Percentiles rank a stretch among this genome's conserved stretches.
These are phyloP conservation scores for Thera obeliscata DNA, from an alignment of 2,888 invertebrate species.

Conservation along the genomic window DNA sequence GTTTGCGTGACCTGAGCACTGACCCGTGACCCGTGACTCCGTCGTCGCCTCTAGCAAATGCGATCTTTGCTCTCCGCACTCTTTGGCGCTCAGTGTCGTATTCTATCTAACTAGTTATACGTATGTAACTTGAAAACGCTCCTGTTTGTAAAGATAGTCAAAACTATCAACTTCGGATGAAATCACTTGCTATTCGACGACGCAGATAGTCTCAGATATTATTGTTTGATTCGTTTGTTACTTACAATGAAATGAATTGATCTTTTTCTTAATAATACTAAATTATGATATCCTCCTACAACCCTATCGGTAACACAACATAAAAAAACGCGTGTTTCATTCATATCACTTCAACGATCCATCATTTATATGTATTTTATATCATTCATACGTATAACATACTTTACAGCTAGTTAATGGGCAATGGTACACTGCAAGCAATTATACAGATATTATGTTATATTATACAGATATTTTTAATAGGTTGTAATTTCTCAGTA, in stretches of 20 bases:
- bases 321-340: not conserved
- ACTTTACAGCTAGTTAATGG: not conserved
- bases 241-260: too few relatives aligned
- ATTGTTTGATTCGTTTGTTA: too few relatives aligned
- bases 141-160: not conserved
- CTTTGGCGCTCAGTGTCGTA: slow-evolving; percentile 14
- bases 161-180: not conserved
- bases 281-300: not conserved
- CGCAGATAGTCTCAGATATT: not conserved
- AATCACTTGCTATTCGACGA: not conserved
- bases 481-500: not conserved
- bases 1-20: slow-evolving; percentile 63
- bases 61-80: slow-evolving; percentile 57
- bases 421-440: not conserved
- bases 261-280: too few relatives aligned
- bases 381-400: too few relatives aligned
- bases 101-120: slow-evolving; percentile 19
- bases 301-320: not conserved
- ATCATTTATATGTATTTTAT: not conserved
- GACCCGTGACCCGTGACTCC: slow-evolving; percentile 51
- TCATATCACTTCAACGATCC: too few relatives aligned
- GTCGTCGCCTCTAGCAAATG: slow-evolving; percentile 45
- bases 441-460: not conserved
- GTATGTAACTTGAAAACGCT: not conserved
- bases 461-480: not conserved